Evolutionary conservation across 2,888 invertebrate genomes (phyloP).

Genomic region (Cacoxenus indagator): DNA sequence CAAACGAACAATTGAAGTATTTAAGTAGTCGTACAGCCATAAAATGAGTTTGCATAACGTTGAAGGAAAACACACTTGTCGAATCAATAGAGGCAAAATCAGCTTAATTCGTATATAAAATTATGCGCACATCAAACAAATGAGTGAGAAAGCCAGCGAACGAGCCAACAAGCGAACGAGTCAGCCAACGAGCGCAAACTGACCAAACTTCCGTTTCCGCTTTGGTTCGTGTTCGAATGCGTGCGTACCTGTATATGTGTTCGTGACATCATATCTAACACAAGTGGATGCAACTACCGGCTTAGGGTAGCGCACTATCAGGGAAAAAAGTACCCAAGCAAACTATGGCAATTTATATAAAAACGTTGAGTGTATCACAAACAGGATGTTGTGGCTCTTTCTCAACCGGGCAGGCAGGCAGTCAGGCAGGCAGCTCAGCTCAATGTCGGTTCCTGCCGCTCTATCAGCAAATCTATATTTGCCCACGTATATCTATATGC

Average conservation of each 20-base stretch:
- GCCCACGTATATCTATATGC: neutral
- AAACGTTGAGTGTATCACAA: conserved; percentile 49
- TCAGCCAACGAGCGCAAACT: conserved; percentile 58
- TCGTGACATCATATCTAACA: conserved; percentile 29
- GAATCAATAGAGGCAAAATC: conserved; percentile 59
- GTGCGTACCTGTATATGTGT: neutral
- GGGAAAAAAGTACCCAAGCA: conserved; percentile 31
- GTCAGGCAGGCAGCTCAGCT: neutral
- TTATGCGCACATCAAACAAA: conserved; percentile 4
- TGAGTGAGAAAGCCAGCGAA: conserved; percentile 18
- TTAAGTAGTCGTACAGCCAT: conserved; percentile 27
- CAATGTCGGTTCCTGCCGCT: neutral
- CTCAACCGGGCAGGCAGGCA: neutral
- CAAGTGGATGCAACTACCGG: conserved; percentile 50
- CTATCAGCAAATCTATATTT: neutral
- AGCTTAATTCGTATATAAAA: conserved; percentile 54
- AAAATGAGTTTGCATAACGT: neutral
- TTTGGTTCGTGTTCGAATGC: conserved; percentile 38
- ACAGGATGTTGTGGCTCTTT: conserved; percentile 35
- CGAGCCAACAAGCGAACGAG: neutral
- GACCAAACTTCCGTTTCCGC: conserved; percentile 67
- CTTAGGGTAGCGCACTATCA: conserved; percentile 29
- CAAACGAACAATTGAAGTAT: conserved; percentile 36
- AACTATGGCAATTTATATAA: conserved; percentile 55
- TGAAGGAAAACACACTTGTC: conserved; percentile 9